Base-by-base conservation (phyloP, 1,140 invertebrate genomes). In the Ceratosolen fusciceps region DNA sequence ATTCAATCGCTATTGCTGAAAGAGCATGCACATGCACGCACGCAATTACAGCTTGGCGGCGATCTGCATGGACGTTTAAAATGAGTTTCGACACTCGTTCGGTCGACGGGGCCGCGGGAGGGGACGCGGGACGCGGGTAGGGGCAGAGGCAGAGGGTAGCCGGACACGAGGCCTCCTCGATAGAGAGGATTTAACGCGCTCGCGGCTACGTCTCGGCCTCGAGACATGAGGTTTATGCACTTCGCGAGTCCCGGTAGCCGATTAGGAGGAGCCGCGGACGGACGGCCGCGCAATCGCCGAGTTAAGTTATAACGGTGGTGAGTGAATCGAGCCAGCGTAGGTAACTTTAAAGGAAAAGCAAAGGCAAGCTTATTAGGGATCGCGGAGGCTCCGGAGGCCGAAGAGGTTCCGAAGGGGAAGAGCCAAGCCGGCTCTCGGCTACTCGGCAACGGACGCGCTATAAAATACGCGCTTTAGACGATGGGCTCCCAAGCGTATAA, bases 321-420 rank as follows among this genome's bases (percentile, higher is more conserved):
- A 65, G 34, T 65, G n/a, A 65, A 65, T 65, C 26, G 60, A 37
- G 9, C 0, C 37, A 3, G 10, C 16, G 37, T 29, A n/a, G n/a
- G 0, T 74, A 24, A 3, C 37, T 43, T 74, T 74, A 62, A 74
- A 60, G 16, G 21, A 74, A 62, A 62, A 74, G 56, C 24, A n/a
- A n/a, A n/a, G n/a, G 24, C 39, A 12, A 14, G 37, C 1, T 54
- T 31, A 74, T 60, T 39, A 43, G 5, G 5, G 5, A 5, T 5
- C 5, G 39, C 5, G 5, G 39, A 43, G 39, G 39, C 39, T 12
- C 39, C 39, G 39, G 12, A n/a, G n/a, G n/a, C n/a, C n/a, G n/a
- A n/a, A n/a, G n/a, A n/a, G n/a, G n/a, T n/a, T n/a, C n/a, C n/a
- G n/a, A n/a, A n/a, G n/a, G n/a, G n/a, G n/a, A n/a, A n/a, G n/a